Base-by-base conservation (phyloP, 2,113 vertebrate species). In the Tauraco erythrolophus region DNA sequence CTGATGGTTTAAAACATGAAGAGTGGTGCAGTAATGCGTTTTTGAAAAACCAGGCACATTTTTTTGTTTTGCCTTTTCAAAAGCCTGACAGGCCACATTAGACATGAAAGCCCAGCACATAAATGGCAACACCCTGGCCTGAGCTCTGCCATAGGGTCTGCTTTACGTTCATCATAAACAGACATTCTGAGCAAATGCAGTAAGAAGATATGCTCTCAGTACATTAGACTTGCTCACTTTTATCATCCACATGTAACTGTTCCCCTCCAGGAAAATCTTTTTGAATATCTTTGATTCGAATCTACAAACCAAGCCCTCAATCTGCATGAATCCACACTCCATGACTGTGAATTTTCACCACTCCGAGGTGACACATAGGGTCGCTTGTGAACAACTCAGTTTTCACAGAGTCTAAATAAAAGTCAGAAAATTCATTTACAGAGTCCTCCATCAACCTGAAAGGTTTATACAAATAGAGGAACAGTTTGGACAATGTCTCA, bases 401-500 rank as follows among this genome's bases (percentile, higher is more conserved):
- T 95, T 86, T 80, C 88, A 77, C 41, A 30, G 50, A 41, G 28
- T 53, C 57, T 88, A 92, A 93, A 88, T 76, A 85, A 77, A 95
- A 92, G 61, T 60, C 89, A 79, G 48, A 79, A 74, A n/a, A 39
- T 65, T 92, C 3, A 92, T 83, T 93, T 88, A 41, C 84, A 65
- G 43, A 84, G 35, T 51, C 51, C 37, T 94, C 54, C 68, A 88
- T 88, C 88, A 95, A 66, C 37, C 50, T 88, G 82, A 94, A 95
- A 88, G 62, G 85, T 69, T 92, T 90, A 83, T 58, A 86, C 58
- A 93, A 90, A 57, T 22, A 64, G 37, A 93, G 35, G 17, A 93
- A 78, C 41, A 83, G 68, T 90, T 92, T 90, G 71, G 94, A 88
- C 82, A 76, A 82, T 70, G 61, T 61, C 75, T 92, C 79, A 77